Percentiles rank a stretch among this genome's conserved stretches.
Evolutionary conservation across 1,140 invertebrate genomes (phyloP).

Genomic region (Cotesia vestalis): DNA sequence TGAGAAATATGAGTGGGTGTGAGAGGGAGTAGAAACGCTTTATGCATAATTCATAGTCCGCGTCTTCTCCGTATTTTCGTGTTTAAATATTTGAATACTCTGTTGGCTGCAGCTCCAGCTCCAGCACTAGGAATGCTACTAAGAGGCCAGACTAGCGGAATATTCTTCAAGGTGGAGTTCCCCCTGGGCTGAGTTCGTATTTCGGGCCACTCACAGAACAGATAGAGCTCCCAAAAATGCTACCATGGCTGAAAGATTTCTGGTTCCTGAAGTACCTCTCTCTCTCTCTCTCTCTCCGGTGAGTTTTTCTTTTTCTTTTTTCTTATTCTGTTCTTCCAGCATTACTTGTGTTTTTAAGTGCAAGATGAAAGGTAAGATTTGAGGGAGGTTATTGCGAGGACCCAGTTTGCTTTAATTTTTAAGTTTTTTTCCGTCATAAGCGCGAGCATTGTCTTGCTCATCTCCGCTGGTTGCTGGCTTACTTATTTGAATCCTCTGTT

Average conservation of each 20-base stretch:
- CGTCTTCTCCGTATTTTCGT: constrained; percentile 61
- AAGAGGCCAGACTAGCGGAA: constrained; percentile 49
- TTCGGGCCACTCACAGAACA: neutral
- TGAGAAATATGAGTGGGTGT: constrained; percentile 15
- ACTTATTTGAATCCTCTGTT: too few species aligned
- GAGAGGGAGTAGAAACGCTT: constrained; percentile 45
- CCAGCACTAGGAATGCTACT: constrained; percentile 17
- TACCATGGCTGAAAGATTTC: neutral
- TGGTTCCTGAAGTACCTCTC: too few species aligned
- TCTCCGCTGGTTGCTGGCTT: too few species aligned
- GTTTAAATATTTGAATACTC: constrained; percentile 65
- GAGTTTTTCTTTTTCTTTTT: too few species aligned
- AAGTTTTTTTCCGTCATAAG: too few species aligned
- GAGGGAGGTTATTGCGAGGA: too few species aligned
- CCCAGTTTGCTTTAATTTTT: too few species aligned
- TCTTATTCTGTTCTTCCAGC: too few species aligned
- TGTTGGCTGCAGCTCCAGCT: constrained; percentile 45
- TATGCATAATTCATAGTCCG: constrained; percentile 60
- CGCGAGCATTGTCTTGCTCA: too few species aligned
- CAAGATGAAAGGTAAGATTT: too few species aligned
- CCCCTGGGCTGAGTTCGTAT: neutral
- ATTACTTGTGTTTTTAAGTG: too few species aligned
- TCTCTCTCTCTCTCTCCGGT: too few species aligned
- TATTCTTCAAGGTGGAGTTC: constrained; percentile 42
- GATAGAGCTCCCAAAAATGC: neutral